Base-by-base conservation (phyloP, 2,113 vertebrate species). In the Hippocampus comes region DNA sequence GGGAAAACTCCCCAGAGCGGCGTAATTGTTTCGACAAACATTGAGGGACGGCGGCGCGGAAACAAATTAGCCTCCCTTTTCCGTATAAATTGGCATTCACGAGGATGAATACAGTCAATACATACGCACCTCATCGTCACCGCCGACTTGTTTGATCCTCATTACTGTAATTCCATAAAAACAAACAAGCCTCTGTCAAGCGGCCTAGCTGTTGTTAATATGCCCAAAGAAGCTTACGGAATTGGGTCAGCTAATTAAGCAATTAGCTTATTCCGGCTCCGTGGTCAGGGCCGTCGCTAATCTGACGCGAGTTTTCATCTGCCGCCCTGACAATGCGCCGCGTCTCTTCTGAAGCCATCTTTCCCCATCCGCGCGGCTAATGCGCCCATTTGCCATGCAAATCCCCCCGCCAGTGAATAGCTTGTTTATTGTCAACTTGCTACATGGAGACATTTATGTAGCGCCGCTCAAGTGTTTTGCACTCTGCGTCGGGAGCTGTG, bases 221-320 rank as follows among this genome's bases (percentile, higher is more conserved):
- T 89, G 89, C 86, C 88, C 82, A 92, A 93, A 92, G 90, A 83
- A 89, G 90, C 89, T 92, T 93, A 93, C 90, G 78, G 87, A 93
- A 93, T 91, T 92, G 87, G 90, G 92, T 93, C 92, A 91, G 88
- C 91, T 93, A 92, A 93, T 93, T 91, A 92, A 91, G 91, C 89
- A 93, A 92, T 93, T 94, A 93, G 88, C 90, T 92, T 88, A 90
- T 91, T 92, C 85, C 87, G 76, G 89, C 89, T 91, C 87, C 88
- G 83, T 84, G 84, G 91, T 92, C 91, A 90, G 88, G 59, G 89
- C 89, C 84, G 75, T 75, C 72, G 30, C 90, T 92, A 92, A 91
- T 92, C 91, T 90, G 87, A 70, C 17, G 68, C 81, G 86, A 74
- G 41, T 84, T 80, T 38, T 74, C 74, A 80, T 63, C 83, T 70